Evolutionary conservation across 2,113 vertebrate species (phyloP).

Genomic region (Nymphicus hollandicus): DNA sequence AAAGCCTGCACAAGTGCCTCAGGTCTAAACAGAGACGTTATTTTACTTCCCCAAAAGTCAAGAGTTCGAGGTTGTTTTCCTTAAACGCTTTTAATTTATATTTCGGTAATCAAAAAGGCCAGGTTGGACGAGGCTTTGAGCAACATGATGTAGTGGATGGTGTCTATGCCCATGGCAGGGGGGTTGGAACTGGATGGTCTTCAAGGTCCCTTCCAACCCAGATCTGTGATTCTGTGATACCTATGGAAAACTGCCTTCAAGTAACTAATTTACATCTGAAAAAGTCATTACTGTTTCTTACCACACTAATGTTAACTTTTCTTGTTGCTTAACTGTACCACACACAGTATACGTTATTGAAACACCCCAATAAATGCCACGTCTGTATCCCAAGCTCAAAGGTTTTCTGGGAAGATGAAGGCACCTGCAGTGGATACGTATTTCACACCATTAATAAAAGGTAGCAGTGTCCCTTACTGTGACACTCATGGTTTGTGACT

Average conservation of each 20-base stretch:
- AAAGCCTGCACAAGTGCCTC: not conserved
- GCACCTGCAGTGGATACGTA: fast-evolving
- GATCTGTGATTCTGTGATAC: not conserved
- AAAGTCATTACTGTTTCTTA: not conserved
- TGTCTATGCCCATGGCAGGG: not conserved
- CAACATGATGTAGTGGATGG: not conserved
- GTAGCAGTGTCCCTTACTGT: fast-evolving
- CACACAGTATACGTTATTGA: fast-evolving
- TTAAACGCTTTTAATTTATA: not conserved
- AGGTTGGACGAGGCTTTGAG: not conserved
- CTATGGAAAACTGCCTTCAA: not conserved
- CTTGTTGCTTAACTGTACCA: not conserved
- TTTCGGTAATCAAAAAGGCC: not conserved
- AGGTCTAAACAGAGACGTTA: fast-evolving
- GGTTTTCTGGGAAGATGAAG: too few species aligned
- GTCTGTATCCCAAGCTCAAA: not conserved
- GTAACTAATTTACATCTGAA: not conserved
- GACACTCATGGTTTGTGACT: fast-evolving
- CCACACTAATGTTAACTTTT: too few species aligned
- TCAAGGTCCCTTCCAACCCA: not conserved
- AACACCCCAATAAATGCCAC: not conserved
- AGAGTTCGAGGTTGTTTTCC: not conserved
- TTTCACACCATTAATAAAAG: too few species aligned
- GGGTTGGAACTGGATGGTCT: not conserved
- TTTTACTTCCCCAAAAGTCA: fast-evolving